phyloP scores from a whole-genome alignment of 2,888 invertebrate species.

The Synergus umbraculus region DNA sequence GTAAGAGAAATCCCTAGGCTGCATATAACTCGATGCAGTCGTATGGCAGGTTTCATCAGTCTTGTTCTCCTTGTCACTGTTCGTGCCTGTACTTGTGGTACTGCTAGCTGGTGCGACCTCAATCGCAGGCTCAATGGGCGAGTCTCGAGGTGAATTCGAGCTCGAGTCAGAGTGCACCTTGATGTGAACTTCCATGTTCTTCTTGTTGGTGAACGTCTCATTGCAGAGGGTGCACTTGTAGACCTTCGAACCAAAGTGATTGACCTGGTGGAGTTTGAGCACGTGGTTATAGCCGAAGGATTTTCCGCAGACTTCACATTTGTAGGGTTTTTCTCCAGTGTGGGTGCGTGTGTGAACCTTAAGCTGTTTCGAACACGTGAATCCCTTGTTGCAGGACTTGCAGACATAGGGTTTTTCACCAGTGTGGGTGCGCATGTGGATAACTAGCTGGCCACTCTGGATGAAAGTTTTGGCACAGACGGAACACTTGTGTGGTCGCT shows the following conservation, averaged over 20 bases:
- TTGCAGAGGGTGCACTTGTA: slow-evolving; percentile 96
- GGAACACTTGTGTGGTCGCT: slow-evolving; percentile 92
- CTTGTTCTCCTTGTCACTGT: slow-evolving; percentile 73
- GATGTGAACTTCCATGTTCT: slow-evolving; percentile 93
- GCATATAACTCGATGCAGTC: slow-evolving; percentile 52
- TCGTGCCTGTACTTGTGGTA: slow-evolving; percentile 70
- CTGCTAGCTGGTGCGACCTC: slow-evolving; percentile 69
- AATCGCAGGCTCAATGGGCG: slow-evolving; percentile 72
- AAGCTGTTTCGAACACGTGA: slow-evolving; percentile 94
- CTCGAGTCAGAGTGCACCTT: slow-evolving; percentile 84
- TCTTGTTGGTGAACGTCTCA: slow-evolving; percentile 93
- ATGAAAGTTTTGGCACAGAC: slow-evolving; percentile 94
- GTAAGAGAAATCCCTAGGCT: slow-evolving; percentile 72
- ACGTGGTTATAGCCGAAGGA: slow-evolving; percentile 96
- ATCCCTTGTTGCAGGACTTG: slow-evolving; percentile 91
- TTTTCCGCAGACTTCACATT: slow-evolving; percentile 93
- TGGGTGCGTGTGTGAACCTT: slow-evolving; percentile 95
- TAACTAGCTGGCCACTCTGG: slow-evolving; percentile 93
- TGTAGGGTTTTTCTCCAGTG: slow-evolving; percentile 94
- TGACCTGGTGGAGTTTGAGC: slow-evolving; percentile 91
- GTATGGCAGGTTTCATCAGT: slow-evolving; percentile 62
- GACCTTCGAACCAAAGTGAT: slow-evolving; percentile 94
- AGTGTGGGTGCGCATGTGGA: slow-evolving; percentile 93
- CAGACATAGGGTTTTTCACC: slow-evolving; percentile 92
- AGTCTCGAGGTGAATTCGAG: slow-evolving; percentile 70